Base-by-base conservation (phyloP, 1,140 invertebrate genomes). In the Lanistes nyassanus region DNA sequence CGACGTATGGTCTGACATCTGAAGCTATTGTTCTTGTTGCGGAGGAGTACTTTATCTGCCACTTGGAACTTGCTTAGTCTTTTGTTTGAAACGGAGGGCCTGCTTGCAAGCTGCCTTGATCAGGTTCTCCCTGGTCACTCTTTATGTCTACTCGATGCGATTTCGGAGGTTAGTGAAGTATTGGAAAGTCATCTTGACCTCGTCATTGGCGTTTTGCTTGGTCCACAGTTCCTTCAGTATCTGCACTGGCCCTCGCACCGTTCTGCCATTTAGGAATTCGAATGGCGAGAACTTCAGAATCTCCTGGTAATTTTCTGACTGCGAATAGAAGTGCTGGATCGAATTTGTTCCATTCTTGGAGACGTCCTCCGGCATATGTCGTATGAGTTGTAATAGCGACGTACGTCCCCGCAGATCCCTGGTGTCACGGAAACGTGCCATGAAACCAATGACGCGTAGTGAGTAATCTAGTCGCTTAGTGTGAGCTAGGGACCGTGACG, bases 171-270 rank as follows among this genome's bases (percentile, higher is more conserved):
- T 72, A 0, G 75, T 11, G 11, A 80, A 74, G 71, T 71, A 71
- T 29, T 71, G 69, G 23, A 34, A 23, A 16, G 75, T 76, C 19
- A 71, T 81, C 47, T 81, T 74, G 1, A 74, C 58, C 16, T 80
- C 80, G 1, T 53, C 11, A 19, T 69, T 31, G n/a, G n/a, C n/a
- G 5, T 29, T 65, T 39, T 84, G 78, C 19, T 76, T 60, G 2
- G 84, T 81, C 84, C 80, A 86, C 19, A 83, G 64, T 68, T 84
- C 80, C 64, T 76, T 82, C 42, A 85, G 66, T 19, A 85, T 78
- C 3, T 74, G 34, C 67, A 83, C 73, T 53, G 84, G 81, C n/a
- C 82, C 84, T 68, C 84, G 39, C 11, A 83, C 80, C 26, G 68
- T 74, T 34, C 80, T 73, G 29, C 83, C 85, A 75, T 81, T 85